Conservation (phyloP, 2,888 invertebrate species). For the Nemurella pictetii region DNA sequence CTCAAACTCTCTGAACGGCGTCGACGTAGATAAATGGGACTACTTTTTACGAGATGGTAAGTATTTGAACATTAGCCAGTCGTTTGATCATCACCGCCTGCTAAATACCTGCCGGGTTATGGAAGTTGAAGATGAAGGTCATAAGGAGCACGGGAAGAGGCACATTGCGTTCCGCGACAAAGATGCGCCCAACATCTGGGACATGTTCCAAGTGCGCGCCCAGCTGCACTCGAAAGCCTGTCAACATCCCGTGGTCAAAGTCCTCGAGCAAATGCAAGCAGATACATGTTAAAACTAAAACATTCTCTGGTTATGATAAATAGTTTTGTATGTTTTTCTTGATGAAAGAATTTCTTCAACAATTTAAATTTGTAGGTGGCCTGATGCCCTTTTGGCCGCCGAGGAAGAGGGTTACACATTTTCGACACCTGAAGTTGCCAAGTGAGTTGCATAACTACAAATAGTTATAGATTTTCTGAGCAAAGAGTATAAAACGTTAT, state of each 20-base stretch:
- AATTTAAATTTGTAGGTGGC: constrained; percentile 41
- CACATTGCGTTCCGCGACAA: constrained; percentile 56
- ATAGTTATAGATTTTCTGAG: neutral
- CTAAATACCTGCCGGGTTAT: constrained; percentile 52
- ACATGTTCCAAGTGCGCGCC: constrained; percentile 55
- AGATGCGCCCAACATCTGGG: constrained; percentile 53
- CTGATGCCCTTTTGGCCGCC: constrained; percentile 45
- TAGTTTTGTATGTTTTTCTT: too few species aligned
- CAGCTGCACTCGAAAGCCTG: constrained; percentile 57
- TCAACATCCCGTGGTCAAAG: constrained; percentile 52
- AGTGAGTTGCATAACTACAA: constrained; percentile 23
- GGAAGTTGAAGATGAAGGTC: constrained; percentile 32
- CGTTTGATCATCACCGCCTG: constrained; percentile 54
- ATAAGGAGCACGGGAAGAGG: constrained; percentile 37
- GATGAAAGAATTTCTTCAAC: too few species aligned
- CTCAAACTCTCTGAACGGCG: constrained; percentile 59
- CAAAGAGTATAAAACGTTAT: too few species aligned
- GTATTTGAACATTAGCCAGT: constrained; percentile 53
- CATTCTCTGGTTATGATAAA: neutral
- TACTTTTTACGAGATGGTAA: constrained; percentile 64
- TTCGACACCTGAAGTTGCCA: constrained; percentile 27
- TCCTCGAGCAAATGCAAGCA: constrained; percentile 55
- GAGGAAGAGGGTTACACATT: constrained; percentile 39
- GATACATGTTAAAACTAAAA: neutral
- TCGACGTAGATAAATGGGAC: constrained; percentile 71